Conservation (phyloP, 2,888 invertebrate genomes). For the Clanis bilineata region DNA sequence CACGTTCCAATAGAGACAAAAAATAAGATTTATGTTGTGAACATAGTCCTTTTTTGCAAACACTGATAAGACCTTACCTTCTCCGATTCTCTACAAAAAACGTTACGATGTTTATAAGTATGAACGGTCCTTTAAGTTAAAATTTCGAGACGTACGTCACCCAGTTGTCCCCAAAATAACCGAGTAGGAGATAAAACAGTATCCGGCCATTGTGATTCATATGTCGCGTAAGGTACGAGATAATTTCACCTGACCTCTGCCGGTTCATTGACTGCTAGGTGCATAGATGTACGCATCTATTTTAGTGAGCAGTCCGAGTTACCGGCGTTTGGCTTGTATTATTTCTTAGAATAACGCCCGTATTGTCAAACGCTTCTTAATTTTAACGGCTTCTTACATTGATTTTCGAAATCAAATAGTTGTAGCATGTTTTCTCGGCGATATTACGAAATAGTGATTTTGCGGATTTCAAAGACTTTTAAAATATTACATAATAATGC, state of each 20-base stretch:
- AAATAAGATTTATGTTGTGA: no score
- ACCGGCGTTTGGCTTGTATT: constrained; percentile 6
- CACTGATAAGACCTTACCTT: no score
- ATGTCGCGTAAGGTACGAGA: constrained; percentile 75
- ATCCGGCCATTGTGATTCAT: constrained; percentile 73
- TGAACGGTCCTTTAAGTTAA: no score
- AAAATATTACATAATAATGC: no score
- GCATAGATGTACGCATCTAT: constrained; percentile 79
- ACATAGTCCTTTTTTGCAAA: no score
- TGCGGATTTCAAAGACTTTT: no score
- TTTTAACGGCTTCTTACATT: neutral
- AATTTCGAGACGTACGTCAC: constrained; percentile 23
- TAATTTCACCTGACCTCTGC: constrained; percentile 81
- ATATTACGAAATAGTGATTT: no score
- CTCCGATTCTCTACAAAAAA: no score
- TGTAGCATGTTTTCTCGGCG: no score
- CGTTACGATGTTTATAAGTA: no score
- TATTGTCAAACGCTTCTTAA: no score
- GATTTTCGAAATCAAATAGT: neutral
- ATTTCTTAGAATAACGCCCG: neutral
- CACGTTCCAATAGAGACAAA: no score
- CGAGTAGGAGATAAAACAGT: constrained; percentile 58
- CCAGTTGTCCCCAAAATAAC: constrained; percentile 51
- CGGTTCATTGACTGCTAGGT: constrained; percentile 79
- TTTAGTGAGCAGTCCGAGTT: constrained; percentile 32